Conservation (phyloP, 2,888 invertebrate species). For the Lasioglossum marginatum region DNA sequence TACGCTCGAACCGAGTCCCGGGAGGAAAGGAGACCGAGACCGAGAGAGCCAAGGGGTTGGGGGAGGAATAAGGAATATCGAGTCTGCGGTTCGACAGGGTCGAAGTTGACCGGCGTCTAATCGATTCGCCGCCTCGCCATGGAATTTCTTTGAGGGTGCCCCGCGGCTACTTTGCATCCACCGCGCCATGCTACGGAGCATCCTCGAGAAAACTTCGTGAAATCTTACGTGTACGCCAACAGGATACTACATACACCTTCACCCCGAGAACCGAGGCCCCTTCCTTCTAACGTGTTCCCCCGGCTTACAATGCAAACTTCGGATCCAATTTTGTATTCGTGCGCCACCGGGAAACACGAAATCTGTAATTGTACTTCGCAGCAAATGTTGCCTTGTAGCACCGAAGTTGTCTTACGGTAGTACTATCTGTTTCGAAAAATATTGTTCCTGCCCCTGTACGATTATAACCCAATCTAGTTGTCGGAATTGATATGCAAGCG, state of each 20-base stretch:
- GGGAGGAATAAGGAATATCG: slow-evolving; percentile 73
- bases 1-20: slow-evolving; percentile 78
- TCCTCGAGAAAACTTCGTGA: slow-evolving; percentile 56
- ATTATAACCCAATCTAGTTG: background rate
- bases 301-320: background rate
- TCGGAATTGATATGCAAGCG: background rate
- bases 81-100: slow-evolving; percentile 82
- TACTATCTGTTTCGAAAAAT: background rate
- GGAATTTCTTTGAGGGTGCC: slow-evolving; percentile 78
- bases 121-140: slow-evolving; percentile 82
- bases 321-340: slow-evolving; percentile 9
- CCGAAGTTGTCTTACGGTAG: too few species aligned
- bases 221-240: slow-evolving; percentile 21
- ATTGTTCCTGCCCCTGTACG: background rate
- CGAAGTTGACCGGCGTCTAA: slow-evolving; percentile 83
- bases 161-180: slow-evolving; percentile 66
- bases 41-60: slow-evolving; percentile 21
- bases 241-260: slow-evolving; percentile 6
- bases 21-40: slow-evolving; percentile 52
- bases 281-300: background rate
- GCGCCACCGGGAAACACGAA: background rate
- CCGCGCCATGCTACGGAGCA: slow-evolving; percentile 55
- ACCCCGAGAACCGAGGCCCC: background rate
- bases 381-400: background rate
- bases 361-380: background rate